A percentile compares a stretch with the other conserved stretches of the same genome.
phyloP scores from a whole-genome alignment of 2,113 vertebrate species.

The Cacatua alba region DNA sequence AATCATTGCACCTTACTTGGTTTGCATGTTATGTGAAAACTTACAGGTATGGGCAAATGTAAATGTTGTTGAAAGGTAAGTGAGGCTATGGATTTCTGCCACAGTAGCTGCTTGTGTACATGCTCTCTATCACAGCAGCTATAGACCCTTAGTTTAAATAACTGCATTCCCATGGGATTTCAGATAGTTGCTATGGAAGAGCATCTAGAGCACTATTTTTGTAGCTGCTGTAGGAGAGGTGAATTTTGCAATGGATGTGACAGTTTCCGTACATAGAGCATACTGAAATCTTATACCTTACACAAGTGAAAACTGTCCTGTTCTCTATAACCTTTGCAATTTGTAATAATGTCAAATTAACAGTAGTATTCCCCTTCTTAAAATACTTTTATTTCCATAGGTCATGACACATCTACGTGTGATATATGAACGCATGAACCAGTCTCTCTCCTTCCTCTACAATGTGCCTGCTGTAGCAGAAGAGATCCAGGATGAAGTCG shows the following conservation, averaged over 20 bases:
- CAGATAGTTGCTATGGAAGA: not conserved
- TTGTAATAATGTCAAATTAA: not conserved
- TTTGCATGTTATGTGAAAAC: not conserved
- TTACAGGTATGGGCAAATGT: not conserved
- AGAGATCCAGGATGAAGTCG: constrained; percentile 97
- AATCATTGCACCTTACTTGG: not conserved
- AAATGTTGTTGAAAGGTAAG: not conserved
- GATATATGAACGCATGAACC: constrained; percentile 98
- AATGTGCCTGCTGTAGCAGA: constrained; percentile 93
- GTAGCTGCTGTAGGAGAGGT: not conserved
- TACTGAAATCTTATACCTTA: not conserved
- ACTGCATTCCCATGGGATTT: not conserved
- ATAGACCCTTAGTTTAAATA: not conserved
- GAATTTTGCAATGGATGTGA: not conserved
- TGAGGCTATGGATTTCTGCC: not conserved
- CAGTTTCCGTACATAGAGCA: not conserved
- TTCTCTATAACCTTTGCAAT: not conserved
- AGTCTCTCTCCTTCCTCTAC: constrained; percentile 95
- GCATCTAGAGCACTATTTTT: not conserved
- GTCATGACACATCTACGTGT: constrained; percentile 97
- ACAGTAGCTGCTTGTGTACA: not conserved
- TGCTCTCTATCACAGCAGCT: not conserved
- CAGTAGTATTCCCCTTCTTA: not conserved
- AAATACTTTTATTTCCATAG: constrained; percentile 66
- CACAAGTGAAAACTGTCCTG: not conserved